Base-by-base conservation (phyloP, 2,113 vertebrate genomes). In the Hyperopisus bebe region DNA sequence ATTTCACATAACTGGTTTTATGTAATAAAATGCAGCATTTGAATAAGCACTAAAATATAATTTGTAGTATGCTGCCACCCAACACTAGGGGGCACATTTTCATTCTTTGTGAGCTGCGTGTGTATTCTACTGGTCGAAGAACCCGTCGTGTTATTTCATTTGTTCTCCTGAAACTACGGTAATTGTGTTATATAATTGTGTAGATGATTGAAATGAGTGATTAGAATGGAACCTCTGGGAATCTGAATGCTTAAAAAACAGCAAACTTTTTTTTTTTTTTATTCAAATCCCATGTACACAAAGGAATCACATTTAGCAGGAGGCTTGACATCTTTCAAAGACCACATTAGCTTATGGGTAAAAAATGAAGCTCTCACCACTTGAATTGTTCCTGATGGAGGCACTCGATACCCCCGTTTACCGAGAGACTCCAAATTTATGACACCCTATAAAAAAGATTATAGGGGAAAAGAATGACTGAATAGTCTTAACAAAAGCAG, bases 381-480 rank as follows among this genome's bases (percentile, higher is more conserved):
- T 99, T 99, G 98, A 96, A 99, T 99, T 94, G 98, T 99, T 98
- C 98, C 98, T 97, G 98, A 98, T 96, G 98, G 96, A 96, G 98
- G 98, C 96, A 99, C 98, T 90, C 98, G 97, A 92, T 99, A 99
- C 95, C 98, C 98, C 96, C 98, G 97, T 97, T 98, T 99, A 89
- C 98, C 98, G 95, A 99, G 97, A 95, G 98, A 97, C 96, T 99
- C 98, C 95, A 99, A 95, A 96, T 97, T 97, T 95, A 99, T 99
- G 90, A 99, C 97, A 96, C 98, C 98, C 98, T 99, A 50, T 91
- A 86, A 89, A 91, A 47, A 89, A 0, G 80, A 80, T n/a, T 74
- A 46, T 7, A 42, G 24, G 39, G 10, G 8, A 47, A 51, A 86
- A 44, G 15, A 6, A 48, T 21, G 8, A 31, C n/a, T 70, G n/a